These are phyloP conservation scores for Poeciliopsis occidentalis DNA, from an alignment of 2,113 vertebrate genomes.

Conservation along the genomic window DNA sequence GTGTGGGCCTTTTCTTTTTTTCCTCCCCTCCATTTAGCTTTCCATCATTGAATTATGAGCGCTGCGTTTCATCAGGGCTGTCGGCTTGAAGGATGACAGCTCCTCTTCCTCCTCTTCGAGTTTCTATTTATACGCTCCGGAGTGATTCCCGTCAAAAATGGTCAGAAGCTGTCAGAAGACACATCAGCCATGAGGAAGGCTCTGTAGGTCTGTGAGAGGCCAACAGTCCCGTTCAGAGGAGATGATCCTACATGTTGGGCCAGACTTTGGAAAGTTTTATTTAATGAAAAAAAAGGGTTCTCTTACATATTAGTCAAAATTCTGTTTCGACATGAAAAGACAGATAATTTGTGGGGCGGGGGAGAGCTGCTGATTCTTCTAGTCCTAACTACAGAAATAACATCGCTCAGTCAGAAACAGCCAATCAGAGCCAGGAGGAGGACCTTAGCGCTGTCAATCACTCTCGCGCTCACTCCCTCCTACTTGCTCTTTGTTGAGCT, in stretches of 20 bases:
- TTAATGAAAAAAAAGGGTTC: no score
- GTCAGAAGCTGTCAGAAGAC: slow-evolving; percentile 40
- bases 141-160: slow-evolving; percentile 26
- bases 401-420: no score
- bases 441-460: no score
- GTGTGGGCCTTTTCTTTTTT: neutral
- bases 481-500: no score
- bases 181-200: slow-evolving; percentile 29
- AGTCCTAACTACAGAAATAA: no score
- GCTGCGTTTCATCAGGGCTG: slow-evolving; percentile 29
- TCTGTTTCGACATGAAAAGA: no score
- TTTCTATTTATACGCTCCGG: slow-evolving; percentile 36
- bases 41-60: slow-evolving; percentile 8
- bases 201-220: slow-evolving; percentile 34
- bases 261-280: no score
- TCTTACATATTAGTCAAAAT: no score
- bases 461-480: no score
- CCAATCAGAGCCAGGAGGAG: no score
- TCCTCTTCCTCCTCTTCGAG: slow-evolving; percentile 3
- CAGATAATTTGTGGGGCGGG: no score
- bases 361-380: no score
- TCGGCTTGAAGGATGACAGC: neutral
- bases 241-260: slow-evolving; percentile 21
- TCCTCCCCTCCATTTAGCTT: neutral
- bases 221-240: slow-evolving; percentile 25